Conservation (phyloP, 2,113 vertebrate species). For the Paramormyrops kingsleyae region DNA sequence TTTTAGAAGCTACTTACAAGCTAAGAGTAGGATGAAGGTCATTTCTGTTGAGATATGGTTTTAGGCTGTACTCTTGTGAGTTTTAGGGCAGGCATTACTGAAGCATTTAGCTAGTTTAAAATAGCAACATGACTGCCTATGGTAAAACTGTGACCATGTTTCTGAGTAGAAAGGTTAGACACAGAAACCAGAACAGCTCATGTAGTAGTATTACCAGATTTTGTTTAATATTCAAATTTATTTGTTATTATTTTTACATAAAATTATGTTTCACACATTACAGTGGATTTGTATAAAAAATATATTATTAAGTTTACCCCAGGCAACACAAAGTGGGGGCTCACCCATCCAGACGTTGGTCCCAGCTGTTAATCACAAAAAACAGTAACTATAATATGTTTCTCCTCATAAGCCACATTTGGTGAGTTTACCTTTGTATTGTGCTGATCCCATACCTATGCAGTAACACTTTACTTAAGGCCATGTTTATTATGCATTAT, state of each 20-base stretch:
- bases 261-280: not conserved
- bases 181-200: not conserved
- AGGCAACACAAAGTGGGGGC: not conserved
- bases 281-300: not conserved
- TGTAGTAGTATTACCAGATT: not conserved
- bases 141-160: not conserved
- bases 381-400: no score
- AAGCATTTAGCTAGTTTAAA: not conserved
- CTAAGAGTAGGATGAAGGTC: not conserved
- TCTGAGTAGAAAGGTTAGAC: not conserved
- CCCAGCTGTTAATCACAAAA: no score
- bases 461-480: no score
- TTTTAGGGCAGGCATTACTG: not conserved
- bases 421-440: no score
- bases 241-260: not conserved
- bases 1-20: conserved; percentile 34
- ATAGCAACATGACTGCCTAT: not conserved
- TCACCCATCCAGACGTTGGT: not conserved
- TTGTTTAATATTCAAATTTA: not conserved
- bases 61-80: not conserved
- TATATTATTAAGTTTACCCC: no score
- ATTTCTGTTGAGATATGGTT: conserved; percentile 12
- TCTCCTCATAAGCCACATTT: no score
- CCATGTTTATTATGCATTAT: no score
- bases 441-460: no score